These are phyloP conservation scores for Regulus satrapa DNA, from an alignment of 2,113 vertebrate species.

Conservation along the genomic window DNA sequence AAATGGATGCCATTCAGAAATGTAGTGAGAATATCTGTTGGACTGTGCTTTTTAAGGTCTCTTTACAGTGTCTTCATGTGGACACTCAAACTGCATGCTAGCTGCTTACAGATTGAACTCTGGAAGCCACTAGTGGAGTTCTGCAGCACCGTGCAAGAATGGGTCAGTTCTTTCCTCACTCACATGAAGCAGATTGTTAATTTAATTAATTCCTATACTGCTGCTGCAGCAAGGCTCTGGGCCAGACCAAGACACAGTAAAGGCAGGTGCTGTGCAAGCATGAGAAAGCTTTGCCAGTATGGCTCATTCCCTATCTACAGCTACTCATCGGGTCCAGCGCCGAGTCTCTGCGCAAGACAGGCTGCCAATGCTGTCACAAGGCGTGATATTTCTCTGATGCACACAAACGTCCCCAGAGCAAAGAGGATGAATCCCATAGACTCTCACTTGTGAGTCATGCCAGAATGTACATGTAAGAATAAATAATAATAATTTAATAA, in stretches of 20 bases:
- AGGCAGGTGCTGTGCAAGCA: neutral
- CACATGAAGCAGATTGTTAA: neutral
- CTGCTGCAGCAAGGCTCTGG: neutral
- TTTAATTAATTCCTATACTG: neutral
- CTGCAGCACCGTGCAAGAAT: neutral
- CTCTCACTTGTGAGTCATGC: neutral
- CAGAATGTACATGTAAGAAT: neutral
- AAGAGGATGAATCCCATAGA: neutral
- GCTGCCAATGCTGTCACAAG: neutral
- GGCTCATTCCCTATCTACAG: neutral
- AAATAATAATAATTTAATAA: neutral
- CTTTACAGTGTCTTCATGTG: neutral
- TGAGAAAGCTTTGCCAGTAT: neutral
- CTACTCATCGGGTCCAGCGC: accelerated
- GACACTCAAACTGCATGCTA: neutral
- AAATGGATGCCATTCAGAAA: neutral
- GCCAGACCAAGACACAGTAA: neutral
- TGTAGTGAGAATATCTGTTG: neutral
- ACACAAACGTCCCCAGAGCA: neutral
- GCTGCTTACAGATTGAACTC: neutral
- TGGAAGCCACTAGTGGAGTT: neutral
- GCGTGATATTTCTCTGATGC: neutral
- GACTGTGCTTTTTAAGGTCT: neutral
- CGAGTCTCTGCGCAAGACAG: neutral
- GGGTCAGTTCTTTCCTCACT: neutral